phyloP scores from a whole-genome alignment of 2,797 vertebrate species.

The Bovichtus diacanthus region DNA sequence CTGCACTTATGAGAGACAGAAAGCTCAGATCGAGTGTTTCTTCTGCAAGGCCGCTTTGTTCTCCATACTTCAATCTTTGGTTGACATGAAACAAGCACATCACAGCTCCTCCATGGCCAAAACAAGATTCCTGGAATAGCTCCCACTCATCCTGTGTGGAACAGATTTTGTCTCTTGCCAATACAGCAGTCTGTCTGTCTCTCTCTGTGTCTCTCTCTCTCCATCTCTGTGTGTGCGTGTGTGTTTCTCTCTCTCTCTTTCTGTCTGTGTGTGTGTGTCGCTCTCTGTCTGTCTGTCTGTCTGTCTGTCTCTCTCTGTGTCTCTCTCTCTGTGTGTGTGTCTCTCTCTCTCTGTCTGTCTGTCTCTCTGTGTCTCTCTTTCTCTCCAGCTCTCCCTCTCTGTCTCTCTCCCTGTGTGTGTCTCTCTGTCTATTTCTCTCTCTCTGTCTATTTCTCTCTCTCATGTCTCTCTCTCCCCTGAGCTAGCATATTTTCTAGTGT shows the following conservation, averaged over 20 bases:
- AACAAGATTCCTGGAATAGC: constrained; percentile 64
- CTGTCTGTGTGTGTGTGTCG: too few species aligned
- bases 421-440: constrained; percentile 17
- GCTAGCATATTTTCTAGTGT: constrained; percentile 47
- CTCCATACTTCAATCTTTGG: constrained; percentile 51
- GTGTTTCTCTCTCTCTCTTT: too few species aligned
- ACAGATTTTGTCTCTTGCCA: constrained; percentile 40
- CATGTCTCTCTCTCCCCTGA: constrained; percentile 2
- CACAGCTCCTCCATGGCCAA: constrained; percentile 49
- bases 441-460: neutral
- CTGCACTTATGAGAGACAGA: constrained; percentile 20
- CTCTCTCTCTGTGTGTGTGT: too few species aligned
- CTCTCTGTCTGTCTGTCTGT: too few species aligned
- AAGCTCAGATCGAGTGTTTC: constrained; percentile 34
- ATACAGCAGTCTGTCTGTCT: constrained; percentile 2
- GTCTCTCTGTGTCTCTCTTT: too few species aligned
- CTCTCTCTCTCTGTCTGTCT: too few species aligned
- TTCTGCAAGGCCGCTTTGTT: constrained; percentile 41
- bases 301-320: too few species aligned
- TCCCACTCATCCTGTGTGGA: constrained; percentile 39
- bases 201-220: too few species aligned
- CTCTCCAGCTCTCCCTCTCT: too few species aligned
- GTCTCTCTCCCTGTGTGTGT: constrained; percentile 9
- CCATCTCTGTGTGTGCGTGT: too few species aligned
- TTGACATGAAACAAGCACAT: constrained; percentile 60